Base-by-base conservation (phyloP, 2,888 invertebrate species). In the Zele albiditarsus region DNA sequence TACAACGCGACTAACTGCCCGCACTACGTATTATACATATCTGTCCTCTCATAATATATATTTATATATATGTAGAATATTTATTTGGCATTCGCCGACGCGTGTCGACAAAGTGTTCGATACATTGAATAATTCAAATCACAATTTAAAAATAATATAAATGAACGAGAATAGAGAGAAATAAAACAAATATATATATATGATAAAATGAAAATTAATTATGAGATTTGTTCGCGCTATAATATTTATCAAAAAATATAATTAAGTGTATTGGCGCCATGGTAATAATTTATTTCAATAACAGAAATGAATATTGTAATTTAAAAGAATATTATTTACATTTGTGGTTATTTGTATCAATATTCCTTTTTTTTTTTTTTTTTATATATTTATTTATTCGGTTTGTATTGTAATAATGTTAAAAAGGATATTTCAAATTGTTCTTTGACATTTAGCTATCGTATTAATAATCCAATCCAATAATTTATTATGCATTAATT, bases 101-200 rank as follows among this genome's bases (percentile, higher is more conserved):
- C 74, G 71, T 60, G 69, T 69, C 25, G 33, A 31, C 69, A 8
- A 53, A 53, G 31, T 58, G 23, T 69, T 46, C 42, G 49, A 62
- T 68, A 49, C 49, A 38, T 27, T 65, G 28, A 46, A 38, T 63
- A 76, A 68, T 42, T 73, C 69, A 69, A 76, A 76, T 73, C 38
- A 76, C 72, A 28, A 65, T 69, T 73, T 72, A 63, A 58, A 58
- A 63, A 57, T 57, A 60, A 62, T 75, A 49, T 71, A 71, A 75
- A 75, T 75, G 33, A 70, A 27, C 23, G 46, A 27, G 46, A 53
- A 3, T 20, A 46, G 33, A 25, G 16, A 28, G 63, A n/a, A 33
- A 38, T 46, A 10, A 60, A 60, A 71, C 25, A 69, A 67, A 67
- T 27, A 49, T 38, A n/a, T n/a, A n/a, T n/a, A 16, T n/a, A 27